Evolutionary conservation across 2,113 vertebrate species (phyloP).

Genomic region (Albula goreensis): DNA sequence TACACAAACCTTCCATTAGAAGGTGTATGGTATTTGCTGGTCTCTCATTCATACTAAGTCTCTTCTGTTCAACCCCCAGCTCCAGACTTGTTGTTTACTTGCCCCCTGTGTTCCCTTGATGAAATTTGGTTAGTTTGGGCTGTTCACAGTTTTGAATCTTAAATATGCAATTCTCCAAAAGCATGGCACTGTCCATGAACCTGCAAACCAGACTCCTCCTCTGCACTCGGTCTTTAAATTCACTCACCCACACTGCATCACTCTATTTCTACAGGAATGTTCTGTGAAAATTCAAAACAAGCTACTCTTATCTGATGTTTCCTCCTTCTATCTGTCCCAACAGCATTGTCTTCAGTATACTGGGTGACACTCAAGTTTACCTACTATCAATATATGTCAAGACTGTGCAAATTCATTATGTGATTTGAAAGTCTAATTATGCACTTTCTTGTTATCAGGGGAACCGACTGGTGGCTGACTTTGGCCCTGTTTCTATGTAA

Average conservation of each 20-base stretch:
- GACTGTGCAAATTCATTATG: conserved; percentile 22
- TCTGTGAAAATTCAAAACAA: neutral
- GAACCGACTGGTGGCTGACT: conserved; percentile 4
- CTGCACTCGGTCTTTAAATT: neutral
- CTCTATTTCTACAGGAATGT: neutral
- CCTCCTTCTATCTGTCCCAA: neutral
- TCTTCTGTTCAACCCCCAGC: neutral
- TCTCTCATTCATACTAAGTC: neutral
- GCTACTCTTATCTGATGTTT: neutral
- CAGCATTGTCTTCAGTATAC: neutral
- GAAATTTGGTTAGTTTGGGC: too few species aligned
- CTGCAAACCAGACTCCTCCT: neutral
- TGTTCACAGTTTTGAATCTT: neutral
- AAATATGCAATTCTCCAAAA: neutral
- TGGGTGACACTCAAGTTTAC: conserved; percentile 15
- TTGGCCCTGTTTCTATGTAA: neutral
- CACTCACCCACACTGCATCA: neutral
- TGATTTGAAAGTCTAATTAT: conserved; percentile 24
- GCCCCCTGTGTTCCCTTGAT: neutral
- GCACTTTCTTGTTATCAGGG: conserved; percentile 31
- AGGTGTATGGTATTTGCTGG: neutral
- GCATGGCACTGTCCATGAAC: too few species aligned
- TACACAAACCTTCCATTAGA: too few species aligned
- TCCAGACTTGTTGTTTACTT: neutral
- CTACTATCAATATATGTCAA: conserved; percentile 21